phyloP scores from a whole-genome alignment of 2,113 vertebrate genomes.

The Vanacampus margaritifer region DNA sequence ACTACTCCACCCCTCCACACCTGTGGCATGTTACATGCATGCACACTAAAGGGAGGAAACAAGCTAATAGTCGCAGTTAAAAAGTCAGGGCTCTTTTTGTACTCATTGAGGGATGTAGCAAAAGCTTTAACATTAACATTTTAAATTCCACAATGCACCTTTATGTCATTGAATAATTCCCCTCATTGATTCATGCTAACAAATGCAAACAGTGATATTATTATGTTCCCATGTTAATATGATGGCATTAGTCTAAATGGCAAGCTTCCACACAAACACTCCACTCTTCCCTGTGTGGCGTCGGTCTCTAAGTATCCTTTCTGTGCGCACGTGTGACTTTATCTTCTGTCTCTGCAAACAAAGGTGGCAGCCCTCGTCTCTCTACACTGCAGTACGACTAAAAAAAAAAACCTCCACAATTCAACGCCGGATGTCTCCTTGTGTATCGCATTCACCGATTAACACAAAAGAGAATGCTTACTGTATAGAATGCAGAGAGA shows the following conservation, averaged over 20 bases:
- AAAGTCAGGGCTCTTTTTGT: too few species aligned
- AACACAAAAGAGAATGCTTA: conserved; percentile 33
- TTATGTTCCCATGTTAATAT: background rate
- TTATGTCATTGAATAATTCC: background rate
- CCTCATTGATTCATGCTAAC: conserved; percentile 2
- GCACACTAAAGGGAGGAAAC: too few species aligned
- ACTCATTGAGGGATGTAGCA: too few species aligned
- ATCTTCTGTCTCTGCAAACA: conserved; percentile 45
- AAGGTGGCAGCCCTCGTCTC: conserved; percentile 30
- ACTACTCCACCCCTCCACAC: too few species aligned
- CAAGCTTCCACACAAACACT: background rate
- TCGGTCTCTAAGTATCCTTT: background rate
- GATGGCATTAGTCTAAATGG: background rate
- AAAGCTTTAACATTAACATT: too few species aligned
- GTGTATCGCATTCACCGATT: conserved; percentile 49
- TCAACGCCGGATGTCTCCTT: conserved; percentile 14
- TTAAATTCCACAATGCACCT: too few species aligned
- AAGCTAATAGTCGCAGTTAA: too few species aligned
- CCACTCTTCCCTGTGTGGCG: conserved; percentile 13
- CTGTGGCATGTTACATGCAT: too few species aligned
- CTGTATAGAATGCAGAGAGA: conserved; percentile 4
- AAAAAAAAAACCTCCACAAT: conserved; percentile 33
- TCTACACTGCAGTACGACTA: conserved; percentile 26
- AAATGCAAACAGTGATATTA: background rate
- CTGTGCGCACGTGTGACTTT: conserved; percentile 23